Percentiles rank a stretch among this genome's conserved stretches.
Conservation (phyloP, 35 echinoderm and acorn worm genomes). For the Apostichopus japonicus region DNA sequence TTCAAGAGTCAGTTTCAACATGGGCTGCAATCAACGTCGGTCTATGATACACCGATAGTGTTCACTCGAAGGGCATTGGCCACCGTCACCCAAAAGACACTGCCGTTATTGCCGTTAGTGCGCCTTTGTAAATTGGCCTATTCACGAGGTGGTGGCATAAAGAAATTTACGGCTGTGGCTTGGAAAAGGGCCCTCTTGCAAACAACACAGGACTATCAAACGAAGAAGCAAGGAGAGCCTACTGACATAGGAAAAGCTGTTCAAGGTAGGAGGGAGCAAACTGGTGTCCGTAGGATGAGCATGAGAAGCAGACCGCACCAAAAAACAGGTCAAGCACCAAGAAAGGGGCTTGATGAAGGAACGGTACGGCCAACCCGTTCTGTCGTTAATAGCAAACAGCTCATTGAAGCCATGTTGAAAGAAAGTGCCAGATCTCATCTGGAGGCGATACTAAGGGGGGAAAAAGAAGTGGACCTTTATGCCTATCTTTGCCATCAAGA, state of each 20-base stretch:
- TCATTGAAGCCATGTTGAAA: not conserved
- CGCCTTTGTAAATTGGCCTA: not conserved
- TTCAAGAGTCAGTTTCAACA: slow-evolving; percentile 12
- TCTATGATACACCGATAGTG: not conserved
- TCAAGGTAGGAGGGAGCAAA: not conserved
- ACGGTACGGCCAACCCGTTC: not conserved
- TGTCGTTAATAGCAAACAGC: not conserved
- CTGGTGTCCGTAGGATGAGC: not conserved
- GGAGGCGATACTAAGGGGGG: not conserved
- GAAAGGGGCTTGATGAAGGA: not conserved
- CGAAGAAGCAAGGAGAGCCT: not conserved
- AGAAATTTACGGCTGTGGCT: not conserved
- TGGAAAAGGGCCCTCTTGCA: slow-evolving; percentile 18
- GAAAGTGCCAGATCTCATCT: not conserved
- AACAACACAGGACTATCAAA: not conserved
- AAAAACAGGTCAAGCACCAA: not conserved
- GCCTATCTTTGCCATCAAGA: slow-evolving; percentile 3
- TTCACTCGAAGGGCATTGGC: slow-evolving; percentile 4
- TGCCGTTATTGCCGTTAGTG: not conserved
- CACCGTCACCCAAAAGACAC: not conserved
- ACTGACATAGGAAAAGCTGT: too few species aligned
- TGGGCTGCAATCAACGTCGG: not conserved
- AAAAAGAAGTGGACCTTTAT: not conserved
- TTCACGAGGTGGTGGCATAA: not conserved
- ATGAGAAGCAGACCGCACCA: not conserved